Base-by-base conservation (phyloP, 53 echinoderm and acorn worm genomes). In the Stichopus horrens region DNA sequence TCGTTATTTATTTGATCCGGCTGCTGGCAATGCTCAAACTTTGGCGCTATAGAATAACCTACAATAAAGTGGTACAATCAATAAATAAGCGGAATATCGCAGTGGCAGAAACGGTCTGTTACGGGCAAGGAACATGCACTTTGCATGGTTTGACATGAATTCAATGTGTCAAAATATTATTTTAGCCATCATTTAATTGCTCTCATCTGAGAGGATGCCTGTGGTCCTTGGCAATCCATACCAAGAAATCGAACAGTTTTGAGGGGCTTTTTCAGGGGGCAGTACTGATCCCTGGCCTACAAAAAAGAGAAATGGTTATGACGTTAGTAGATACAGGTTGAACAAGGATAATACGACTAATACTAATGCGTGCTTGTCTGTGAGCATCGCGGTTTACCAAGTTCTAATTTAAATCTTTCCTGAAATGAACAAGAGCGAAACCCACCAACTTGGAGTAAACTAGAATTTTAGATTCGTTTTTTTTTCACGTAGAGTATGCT, bases 121-220 rank as follows among this genome's bases (percentile, higher is more conserved):
- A 71, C 71, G 71, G 71, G 71, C 71, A 71, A 71, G 63, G 19
- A 71, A 71, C 71, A 71, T 7, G 71, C 18, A 13, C 71, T 71
- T 71, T 71, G n/a, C 19, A 71, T 20, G 71, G 19, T 7, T 71
- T 71, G 71, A 71, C 71, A 71, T 71, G 71, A 71, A n/a, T 71
- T 81, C 57, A 81, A 18, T 54, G 21, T 81, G 81, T 81, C 81
- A 81, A 81, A 81, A 81, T 58, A 81, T 81, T 81, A 81, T 81
- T 81, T n/a, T 58, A 57, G 57, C 58, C 57, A 81, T 81, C 58
- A 81, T 56, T 81, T 55, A 56, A 81, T 81, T 81, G 81, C 81
- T 57, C 57, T 81, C 58, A 57, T 81, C 57, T 58, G 57, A 18
- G 56, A 10, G 19, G 22, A 18, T 58, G 81, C 81, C 81, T 23